Evolutionary conservation across 2,113 vertebrate species (phyloP).

Genomic region (Pelmatolapia mariae): DNA sequence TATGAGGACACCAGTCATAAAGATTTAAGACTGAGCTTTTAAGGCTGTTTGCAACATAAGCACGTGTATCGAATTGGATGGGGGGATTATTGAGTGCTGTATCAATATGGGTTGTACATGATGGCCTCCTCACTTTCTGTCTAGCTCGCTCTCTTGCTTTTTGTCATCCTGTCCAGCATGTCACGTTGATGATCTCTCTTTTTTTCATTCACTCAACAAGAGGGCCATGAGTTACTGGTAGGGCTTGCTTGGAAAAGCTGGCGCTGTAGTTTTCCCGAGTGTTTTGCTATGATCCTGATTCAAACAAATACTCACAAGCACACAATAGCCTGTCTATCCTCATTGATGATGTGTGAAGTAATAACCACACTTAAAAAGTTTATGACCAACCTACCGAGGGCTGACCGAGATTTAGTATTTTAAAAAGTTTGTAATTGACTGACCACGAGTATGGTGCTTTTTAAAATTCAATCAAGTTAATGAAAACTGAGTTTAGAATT

Average conservation of each 20-base stretch:
- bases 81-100: background rate
- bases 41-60: slow-evolving; percentile 26
- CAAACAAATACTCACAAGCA: background rate
- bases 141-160: background rate
- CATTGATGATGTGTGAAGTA: background rate
- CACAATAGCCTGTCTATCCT: background rate
- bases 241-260: background rate
- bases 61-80: background rate
- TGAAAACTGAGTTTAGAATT: background rate
- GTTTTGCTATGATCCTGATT: background rate
- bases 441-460: background rate
- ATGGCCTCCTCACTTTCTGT: background rate
- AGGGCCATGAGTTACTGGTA: background rate
- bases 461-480: background rate
- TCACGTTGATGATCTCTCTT: background rate
- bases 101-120: background rate
- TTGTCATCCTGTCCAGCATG: background rate
- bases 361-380: background rate
- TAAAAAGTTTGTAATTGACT: background rate
- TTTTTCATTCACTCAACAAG: background rate
- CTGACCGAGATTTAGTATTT: rapidly evolving
- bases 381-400: background rate
- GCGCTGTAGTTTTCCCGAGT: background rate
- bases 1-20: slow-evolving; percentile 18
- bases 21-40: slow-evolving; percentile 43